Conservation (phyloP, 2,797 vertebrate genomes). For the Acanthopagrus latus region DNA sequence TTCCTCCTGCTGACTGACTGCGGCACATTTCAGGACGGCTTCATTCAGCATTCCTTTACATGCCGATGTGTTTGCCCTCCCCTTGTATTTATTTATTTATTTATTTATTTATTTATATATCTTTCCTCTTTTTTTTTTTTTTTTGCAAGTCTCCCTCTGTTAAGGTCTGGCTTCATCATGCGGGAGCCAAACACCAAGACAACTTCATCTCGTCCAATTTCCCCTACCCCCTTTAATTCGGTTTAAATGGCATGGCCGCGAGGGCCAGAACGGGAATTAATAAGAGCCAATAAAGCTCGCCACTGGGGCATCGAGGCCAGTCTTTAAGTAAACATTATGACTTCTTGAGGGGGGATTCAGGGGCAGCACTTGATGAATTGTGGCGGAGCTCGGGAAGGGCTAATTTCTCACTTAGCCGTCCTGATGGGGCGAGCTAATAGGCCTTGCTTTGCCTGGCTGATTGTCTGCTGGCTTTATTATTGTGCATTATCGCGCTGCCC, state of each 20-base stretch:
- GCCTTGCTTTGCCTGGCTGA: slow-evolving; percentile 82
- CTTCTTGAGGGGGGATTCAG: slow-evolving; percentile 78
- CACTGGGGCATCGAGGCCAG: slow-evolving; percentile 79
- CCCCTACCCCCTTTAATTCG: slow-evolving; percentile 82
- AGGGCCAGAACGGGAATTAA: slow-evolving; percentile 81
- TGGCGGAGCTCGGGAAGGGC: slow-evolving; percentile 74
- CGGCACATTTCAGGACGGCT: slow-evolving; percentile 71
- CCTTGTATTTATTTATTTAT: slow-evolving; percentile 9
- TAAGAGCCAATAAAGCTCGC: slow-evolving; percentile 81
- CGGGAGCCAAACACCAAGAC: slow-evolving; percentile 72
- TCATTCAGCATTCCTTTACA: slow-evolving; percentile 81
- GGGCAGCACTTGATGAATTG: slow-evolving; percentile 82
- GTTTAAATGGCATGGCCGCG: slow-evolving; percentile 82
- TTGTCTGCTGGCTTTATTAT: slow-evolving; percentile 87
- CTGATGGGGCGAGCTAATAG: slow-evolving; percentile 85
- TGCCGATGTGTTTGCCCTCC: slow-evolving; percentile 64
- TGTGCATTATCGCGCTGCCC: slow-evolving; percentile 83
- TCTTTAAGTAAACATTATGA: slow-evolving; percentile 86
- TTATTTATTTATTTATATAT: too few species aligned
- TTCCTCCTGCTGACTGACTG: slow-evolving; percentile 65
- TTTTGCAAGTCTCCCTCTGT: slow-evolving; percentile 52
- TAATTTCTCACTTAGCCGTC: slow-evolving; percentile 87
- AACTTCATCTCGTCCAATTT: slow-evolving; percentile 85
- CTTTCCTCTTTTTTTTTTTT: slow-evolving; percentile 12
- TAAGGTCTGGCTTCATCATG: slow-evolving; percentile 72